phyloP scores from a whole-genome alignment of 2,888 invertebrate genomes.

The Cyclophora albipunctata region DNA sequence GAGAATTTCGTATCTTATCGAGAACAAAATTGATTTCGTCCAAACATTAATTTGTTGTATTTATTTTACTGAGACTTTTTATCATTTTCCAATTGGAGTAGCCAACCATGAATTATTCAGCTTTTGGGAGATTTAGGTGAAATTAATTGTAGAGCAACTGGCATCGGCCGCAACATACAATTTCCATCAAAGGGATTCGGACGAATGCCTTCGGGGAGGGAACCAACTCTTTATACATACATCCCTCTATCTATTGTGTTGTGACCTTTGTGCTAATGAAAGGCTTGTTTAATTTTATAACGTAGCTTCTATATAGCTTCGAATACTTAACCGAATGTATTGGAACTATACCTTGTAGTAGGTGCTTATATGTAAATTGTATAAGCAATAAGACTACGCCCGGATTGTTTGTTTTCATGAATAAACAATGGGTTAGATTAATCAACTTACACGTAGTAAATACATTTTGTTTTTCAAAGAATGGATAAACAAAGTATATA shows the following conservation, averaged over 20 bases:
- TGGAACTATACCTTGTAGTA: too few species aligned
- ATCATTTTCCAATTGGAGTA: constrained; percentile 23
- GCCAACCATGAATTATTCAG: constrained; percentile 25
- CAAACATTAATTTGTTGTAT: constrained; percentile 5
- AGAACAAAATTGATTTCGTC: constrained; percentile 4
- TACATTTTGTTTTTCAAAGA: constrained; percentile 8
- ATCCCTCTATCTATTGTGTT: constrained; percentile 17
- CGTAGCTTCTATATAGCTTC: constrained; percentile 5
- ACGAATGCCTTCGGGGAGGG: constrained; percentile 27
- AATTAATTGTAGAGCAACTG: constrained; percentile 53
- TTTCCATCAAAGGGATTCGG: constrained; percentile 58
- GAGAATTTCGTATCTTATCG: constrained; percentile 5
- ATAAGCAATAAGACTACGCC: too few species aligned
- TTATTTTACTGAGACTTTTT: constrained; percentile 11
- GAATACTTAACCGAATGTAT: not conserved
- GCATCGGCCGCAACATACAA: constrained; percentile 52
- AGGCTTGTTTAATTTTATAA: constrained; percentile 12
- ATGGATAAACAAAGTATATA: constrained; percentile 13
- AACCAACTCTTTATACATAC: constrained; percentile 21
- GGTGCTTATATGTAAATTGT: too few species aligned
- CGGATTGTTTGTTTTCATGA: too few species aligned
- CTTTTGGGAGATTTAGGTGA: constrained; percentile 38
- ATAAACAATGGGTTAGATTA: too few species aligned
- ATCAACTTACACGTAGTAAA: too few species aligned
- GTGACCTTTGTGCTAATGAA: constrained; percentile 14